Evolutionary conservation across 2,113 vertebrate species (phyloP), one percentile per base, ranked within the genome.

Genomic region (Girardinichthys multiradiatus): DNA sequence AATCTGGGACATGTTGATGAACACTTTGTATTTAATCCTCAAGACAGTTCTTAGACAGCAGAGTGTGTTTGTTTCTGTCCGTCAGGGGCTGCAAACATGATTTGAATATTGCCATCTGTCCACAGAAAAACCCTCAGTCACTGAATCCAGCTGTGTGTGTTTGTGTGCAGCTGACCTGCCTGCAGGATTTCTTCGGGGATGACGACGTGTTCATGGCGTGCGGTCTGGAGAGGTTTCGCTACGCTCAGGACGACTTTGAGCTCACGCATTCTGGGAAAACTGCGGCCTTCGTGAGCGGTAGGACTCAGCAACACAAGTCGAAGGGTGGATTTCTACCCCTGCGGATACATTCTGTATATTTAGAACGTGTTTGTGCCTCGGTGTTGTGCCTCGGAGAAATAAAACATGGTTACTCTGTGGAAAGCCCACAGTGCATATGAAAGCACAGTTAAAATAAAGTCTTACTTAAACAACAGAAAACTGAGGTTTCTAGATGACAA

Each of bases 131-230:
- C n/a, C 26, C 19, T 7, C 57, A 31, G 26, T 28, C 37, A 10
- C 15, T 11, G 19, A 31, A 0, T 64, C 30, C 51, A 69, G 73
- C 69, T 68, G 64, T 79, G 63, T 84, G 74, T 77, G 45, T 82
- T 64, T 80, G 33, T 51, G 29, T 70, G 71, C 48, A 98, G 97
- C 92, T 99, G 67, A 97, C 96, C 1, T 98, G 95, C 84, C 93
- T 99, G 90, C 97, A 99, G 92, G 98, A 99, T 77, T 99, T 99
- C 89, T 99, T 99, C 71, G 95, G 97, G 21, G 97, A 99, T 4
- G 98, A 99, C 3, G 97, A 99, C 1, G 98, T 99, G 68, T 99
- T 99, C 89, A 96, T 99, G 86, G 98, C 98, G 0, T 99, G 98
- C 14, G 98, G 98, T 51, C 95, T 96, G 4, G 98, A 99, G 88